phyloP scores from a whole-genome alignment of 2,888 invertebrate genomes.

The Tethea ocularis region DNA sequence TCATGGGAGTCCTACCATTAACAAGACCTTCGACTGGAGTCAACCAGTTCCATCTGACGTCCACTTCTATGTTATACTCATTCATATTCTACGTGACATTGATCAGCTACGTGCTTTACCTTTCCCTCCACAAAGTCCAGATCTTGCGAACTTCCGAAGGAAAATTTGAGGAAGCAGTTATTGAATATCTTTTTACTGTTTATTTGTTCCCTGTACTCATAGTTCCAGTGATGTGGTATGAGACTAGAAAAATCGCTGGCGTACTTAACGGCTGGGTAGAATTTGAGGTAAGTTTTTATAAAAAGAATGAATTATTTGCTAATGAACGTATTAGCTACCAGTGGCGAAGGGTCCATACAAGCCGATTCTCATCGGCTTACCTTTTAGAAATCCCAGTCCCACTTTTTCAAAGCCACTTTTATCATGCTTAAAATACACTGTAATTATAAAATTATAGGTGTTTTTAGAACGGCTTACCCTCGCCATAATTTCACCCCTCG shows the following conservation, averaged over 20 bases:
- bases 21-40: constrained; percentile 76
- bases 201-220: constrained; percentile 86
- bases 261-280: constrained; percentile 86
- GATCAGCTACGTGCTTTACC: constrained; percentile 83
- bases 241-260: constrained; percentile 85
- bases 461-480: no score
- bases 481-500: no score
- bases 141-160: constrained; percentile 85
- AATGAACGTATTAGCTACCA: not conserved
- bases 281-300: constrained; percentile 84
- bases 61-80: constrained; percentile 85
- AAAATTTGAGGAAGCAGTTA: constrained; percentile 89
- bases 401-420: no score
- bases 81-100: constrained; percentile 75
- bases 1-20: constrained; percentile 86
- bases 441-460: no score
- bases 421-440: no score
- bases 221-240: constrained; percentile 87
- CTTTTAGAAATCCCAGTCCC: no score
- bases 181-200: constrained; percentile 89
- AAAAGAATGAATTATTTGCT: constrained; percentile 16
- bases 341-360: not conserved
- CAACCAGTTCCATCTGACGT: constrained; percentile 74
- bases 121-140: constrained; percentile 85
- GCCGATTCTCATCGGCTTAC: no score